A percentile compares a stretch with the other conserved stretches of the same genome.
Conservation (phyloP, 64 coral and sea anemone genomes). For the Actinia equina region DNA sequence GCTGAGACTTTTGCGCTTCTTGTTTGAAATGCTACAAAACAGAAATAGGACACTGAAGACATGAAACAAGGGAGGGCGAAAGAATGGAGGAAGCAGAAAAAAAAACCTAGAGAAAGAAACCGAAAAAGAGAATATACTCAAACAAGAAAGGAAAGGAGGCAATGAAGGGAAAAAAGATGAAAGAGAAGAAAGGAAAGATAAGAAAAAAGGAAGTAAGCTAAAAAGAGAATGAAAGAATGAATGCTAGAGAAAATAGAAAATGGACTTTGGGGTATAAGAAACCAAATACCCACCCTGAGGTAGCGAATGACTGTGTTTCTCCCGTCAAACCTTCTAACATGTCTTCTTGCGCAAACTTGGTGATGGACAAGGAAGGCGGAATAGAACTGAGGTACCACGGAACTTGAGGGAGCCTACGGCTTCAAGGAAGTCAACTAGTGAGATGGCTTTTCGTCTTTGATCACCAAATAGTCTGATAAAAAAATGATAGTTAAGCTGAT, state of each 20-base stretch:
- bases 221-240: not conserved
- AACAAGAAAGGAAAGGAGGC: not conserved
- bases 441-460: not conserved
- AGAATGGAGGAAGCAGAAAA: not conserved
- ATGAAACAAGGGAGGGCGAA: not conserved
- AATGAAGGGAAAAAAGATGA: not conserved
- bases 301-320: not conserved
- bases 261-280: not conserved
- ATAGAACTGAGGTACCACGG: conserved; percentile 65
- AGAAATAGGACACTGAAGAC: not conserved
- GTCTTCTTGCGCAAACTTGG: conserved; percentile 38
- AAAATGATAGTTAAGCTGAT: too few species aligned
- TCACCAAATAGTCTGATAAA: conserved; percentile 34
- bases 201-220: not conserved
- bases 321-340: conserved; percentile 12
- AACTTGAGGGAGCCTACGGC: conserved; percentile 62
- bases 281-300: not conserved
- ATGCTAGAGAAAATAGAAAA: not conserved
- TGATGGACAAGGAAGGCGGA: conserved; percentile 57
- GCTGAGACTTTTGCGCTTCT: conserved; percentile 33
- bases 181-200: not conserved
- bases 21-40: not conserved
- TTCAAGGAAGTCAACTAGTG: conserved; percentile 61
- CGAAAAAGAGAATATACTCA: too few species aligned
- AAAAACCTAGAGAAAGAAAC: not conserved